phyloP scores from a whole-genome alignment of 2,888 invertebrate species.

The Morpho helenor region DNA sequence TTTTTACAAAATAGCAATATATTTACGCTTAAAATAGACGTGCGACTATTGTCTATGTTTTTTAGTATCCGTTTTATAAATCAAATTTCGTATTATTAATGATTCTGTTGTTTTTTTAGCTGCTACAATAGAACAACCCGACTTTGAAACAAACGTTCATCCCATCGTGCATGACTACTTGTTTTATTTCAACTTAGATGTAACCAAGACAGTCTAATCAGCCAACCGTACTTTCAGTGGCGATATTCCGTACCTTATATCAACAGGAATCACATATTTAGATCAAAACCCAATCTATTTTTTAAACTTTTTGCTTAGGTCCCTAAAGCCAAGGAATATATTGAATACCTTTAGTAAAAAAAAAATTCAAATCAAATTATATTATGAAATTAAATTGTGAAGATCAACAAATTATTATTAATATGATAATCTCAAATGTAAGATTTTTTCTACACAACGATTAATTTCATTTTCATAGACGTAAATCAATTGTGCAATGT shows the following conservation, averaged over 20 bases:
- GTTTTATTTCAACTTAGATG: conserved; percentile 36
- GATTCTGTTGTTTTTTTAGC: conserved; percentile 77
- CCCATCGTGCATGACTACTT: conserved; percentile 59
- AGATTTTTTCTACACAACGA: no score
- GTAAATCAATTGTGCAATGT: no score
- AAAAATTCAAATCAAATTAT: no score
- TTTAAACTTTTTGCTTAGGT: not conserved
- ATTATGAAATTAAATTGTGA: no score
- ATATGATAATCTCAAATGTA: no score
- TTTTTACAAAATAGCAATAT: not conserved
- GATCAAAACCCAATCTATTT: not conserved
- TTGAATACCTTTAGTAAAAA: no score
- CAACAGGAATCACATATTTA: not conserved
- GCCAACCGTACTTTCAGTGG: conserved; percentile 35
- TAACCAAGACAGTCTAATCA: conserved; percentile 43
- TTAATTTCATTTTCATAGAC: no score
- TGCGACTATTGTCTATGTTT: not conserved
- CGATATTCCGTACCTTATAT: conserved; percentile 31
- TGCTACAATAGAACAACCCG: conserved; percentile 91
- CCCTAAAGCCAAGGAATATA: not conserved
- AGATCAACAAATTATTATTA: no score
- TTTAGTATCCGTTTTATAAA: not conserved
- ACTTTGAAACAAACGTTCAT: conserved; percentile 77
- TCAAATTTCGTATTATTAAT: conserved; percentile 32
- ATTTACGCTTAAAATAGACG: conserved; percentile 2